These are phyloP conservation scores for Heliconius hortense DNA, from an alignment of 2,888 invertebrate species.

Conservation along the genomic window DNA sequence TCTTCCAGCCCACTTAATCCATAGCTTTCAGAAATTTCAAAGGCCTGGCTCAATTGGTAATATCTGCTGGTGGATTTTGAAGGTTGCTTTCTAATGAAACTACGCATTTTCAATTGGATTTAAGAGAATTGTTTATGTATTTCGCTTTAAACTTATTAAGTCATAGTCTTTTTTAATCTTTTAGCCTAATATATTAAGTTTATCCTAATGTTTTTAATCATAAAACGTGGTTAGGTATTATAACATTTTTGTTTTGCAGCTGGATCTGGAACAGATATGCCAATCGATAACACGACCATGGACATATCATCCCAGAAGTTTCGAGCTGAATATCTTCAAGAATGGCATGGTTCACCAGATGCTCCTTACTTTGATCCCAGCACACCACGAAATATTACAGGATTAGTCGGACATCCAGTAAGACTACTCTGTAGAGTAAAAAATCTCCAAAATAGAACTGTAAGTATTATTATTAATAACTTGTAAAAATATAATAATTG, in stretches of 20 bases:
- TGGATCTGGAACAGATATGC: constrained; percentile 82
- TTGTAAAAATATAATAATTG: background rate
- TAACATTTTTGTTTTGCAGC: constrained; percentile 52
- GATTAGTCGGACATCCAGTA: constrained; percentile 92
- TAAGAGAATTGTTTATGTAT: constrained; percentile 18
- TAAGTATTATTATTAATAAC: constrained; percentile 72
- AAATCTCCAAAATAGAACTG: constrained; percentile 93
- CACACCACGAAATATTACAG: constrained; percentile 91
- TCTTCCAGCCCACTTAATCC: constrained; percentile 37
- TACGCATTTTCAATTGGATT: constrained; percentile 17
- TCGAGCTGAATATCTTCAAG: constrained; percentile 73
- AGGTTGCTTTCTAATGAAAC: constrained; percentile 27
- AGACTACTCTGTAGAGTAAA: constrained; percentile 91
- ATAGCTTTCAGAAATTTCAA: constrained; percentile 29
- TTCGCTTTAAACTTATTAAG: constrained; percentile 14
- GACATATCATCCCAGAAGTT: constrained; percentile 73
- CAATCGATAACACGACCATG: constrained; percentile 78
- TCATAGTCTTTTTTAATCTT: background rate
- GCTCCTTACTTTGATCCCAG: constrained; percentile 90
- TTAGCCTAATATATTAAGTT: background rate
- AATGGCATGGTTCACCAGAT: constrained; percentile 76
- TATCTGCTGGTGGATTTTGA: constrained; percentile 31
- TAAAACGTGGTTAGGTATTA: background rate
- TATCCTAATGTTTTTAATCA: background rate
- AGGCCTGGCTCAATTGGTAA: constrained; percentile 28